Conservation (phyloP, 2,888 invertebrate species). For the Brenthis daphne region DNA sequence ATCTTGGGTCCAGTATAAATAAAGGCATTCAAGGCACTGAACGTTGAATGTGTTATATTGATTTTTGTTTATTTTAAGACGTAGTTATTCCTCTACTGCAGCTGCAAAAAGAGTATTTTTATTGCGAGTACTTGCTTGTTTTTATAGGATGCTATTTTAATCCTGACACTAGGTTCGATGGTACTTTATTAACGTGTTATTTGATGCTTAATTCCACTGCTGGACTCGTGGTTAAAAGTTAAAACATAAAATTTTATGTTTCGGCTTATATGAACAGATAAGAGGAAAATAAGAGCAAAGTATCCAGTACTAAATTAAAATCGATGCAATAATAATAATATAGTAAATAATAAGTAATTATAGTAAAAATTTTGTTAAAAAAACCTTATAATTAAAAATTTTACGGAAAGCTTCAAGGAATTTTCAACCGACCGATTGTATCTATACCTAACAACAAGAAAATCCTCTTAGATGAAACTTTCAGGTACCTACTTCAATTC, state of each 20-base stretch:
- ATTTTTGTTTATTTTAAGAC: constrained; percentile 35
- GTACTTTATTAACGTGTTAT: constrained; percentile 21
- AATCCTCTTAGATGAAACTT: neutral
- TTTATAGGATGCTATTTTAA: constrained; percentile 30
- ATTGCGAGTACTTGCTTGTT: constrained; percentile 20
- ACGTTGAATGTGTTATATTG: constrained; percentile 33
- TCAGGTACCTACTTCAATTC: constrained; percentile 15
- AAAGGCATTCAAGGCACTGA: constrained; percentile 33
- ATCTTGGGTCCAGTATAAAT: constrained; percentile 31
- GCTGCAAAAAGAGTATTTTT: constrained; percentile 32
- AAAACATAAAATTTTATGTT: constrained; percentile 22
- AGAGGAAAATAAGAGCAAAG: neutral
- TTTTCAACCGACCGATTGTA: neutral
- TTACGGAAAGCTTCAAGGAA: neutral
- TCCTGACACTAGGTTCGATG: constrained; percentile 23
- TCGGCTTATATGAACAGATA: neutral
- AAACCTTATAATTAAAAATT: neutral
- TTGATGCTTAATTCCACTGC: constrained; percentile 15
- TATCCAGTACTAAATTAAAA: too few relatives aligned
- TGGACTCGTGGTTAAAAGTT: constrained; percentile 11
- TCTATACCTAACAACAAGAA: neutral
- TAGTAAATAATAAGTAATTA: too few relatives aligned
- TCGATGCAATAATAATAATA: too few relatives aligned
- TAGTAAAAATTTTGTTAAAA: too few relatives aligned
- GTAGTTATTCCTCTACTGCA: constrained; percentile 27